Conservation (phyloP, 2,113 vertebrate genomes). For the Gobiocypris rarus region DNA sequence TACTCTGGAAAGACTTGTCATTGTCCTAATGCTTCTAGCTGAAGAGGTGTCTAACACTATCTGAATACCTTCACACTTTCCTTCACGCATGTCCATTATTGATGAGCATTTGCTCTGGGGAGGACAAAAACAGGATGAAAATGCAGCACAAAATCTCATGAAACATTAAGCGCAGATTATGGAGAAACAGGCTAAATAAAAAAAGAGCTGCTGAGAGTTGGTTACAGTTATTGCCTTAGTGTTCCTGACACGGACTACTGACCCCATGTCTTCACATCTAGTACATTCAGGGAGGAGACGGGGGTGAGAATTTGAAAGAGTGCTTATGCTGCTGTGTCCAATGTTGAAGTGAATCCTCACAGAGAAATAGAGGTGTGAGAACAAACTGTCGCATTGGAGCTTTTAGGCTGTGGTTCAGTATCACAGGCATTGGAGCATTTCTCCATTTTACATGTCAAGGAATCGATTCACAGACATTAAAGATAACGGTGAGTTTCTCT, state of each 20-base stretch:
- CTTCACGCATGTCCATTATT: constrained; percentile 66
- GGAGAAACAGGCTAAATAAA: constrained; percentile 31
- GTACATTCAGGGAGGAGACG: neutral
- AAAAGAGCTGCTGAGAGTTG: constrained; percentile 28
- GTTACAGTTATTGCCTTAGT: constrained; percentile 1
- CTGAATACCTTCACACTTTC: constrained; percentile 44
- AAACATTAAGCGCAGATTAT: constrained; percentile 58
- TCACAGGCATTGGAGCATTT: constrained; percentile 26
- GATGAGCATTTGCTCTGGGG: constrained; percentile 69
- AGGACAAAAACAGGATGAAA: constrained; percentile 59
- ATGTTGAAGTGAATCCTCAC: neutral
- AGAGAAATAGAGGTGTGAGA: neutral
- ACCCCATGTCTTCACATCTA: constrained; percentile 23
- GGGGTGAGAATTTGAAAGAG: constrained; percentile 13
- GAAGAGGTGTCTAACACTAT: constrained; percentile 64
- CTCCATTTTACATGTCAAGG: constrained; percentile 4
- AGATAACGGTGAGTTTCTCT: constrained; percentile 22
- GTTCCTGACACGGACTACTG: constrained; percentile 35
- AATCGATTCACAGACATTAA: constrained; percentile 32
- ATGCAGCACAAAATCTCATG: constrained; percentile 55
- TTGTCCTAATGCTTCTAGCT: constrained; percentile 67
- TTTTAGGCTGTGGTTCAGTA: constrained; percentile 29
- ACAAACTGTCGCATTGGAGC: constrained; percentile 8
- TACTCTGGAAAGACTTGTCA: constrained; percentile 70
- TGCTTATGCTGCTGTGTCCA: neutral